A percentile compares a stretch with the other conserved stretches of the same genome.
These are phyloP conservation scores for Agapetus fuscipes DNA, from an alignment of 2,888 invertebrate species.

Conservation along the genomic window DNA sequence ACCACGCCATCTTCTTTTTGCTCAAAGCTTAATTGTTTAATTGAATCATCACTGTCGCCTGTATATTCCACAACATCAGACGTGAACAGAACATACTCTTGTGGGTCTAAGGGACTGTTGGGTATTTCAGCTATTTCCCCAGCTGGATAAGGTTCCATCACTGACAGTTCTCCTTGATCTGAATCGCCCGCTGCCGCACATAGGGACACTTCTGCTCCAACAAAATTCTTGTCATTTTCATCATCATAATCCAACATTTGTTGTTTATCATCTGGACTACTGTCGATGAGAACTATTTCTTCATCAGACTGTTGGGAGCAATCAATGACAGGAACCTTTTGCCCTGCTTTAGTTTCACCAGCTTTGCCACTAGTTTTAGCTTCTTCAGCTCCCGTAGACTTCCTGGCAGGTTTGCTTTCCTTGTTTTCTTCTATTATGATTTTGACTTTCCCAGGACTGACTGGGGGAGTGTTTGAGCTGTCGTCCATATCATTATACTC, in stretches of 20 bases:
- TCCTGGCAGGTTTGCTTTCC: constrained; percentile 24
- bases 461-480: constrained; percentile 46
- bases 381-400: constrained; percentile 9
- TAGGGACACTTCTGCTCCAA: constrained; percentile 48
- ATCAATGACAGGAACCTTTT: constrained; percentile 24
- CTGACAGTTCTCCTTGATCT: constrained; percentile 48
- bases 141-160: constrained; percentile 45
- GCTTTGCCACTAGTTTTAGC: not conserved
- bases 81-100: constrained; percentile 55
- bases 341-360: constrained; percentile 19
- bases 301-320: constrained; percentile 24
- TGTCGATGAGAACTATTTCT: constrained; percentile 26
- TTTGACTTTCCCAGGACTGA: constrained; percentile 31
- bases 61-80: constrained; percentile 50
- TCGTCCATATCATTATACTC: constrained; percentile 53
- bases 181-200: constrained; percentile 47
- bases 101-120: constrained; percentile 50
- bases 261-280: constrained; percentile 38
- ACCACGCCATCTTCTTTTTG: constrained; percentile 34
- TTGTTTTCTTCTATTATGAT: constrained; percentile 4
- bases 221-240: constrained; percentile 46
- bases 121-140: constrained; percentile 48
- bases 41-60: constrained; percentile 44
- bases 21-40: constrained; percentile 30
- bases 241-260: constrained; percentile 51